Conservation (phyloP, 2,888 invertebrate species). For the Lasioglossum zephyrum region DNA sequence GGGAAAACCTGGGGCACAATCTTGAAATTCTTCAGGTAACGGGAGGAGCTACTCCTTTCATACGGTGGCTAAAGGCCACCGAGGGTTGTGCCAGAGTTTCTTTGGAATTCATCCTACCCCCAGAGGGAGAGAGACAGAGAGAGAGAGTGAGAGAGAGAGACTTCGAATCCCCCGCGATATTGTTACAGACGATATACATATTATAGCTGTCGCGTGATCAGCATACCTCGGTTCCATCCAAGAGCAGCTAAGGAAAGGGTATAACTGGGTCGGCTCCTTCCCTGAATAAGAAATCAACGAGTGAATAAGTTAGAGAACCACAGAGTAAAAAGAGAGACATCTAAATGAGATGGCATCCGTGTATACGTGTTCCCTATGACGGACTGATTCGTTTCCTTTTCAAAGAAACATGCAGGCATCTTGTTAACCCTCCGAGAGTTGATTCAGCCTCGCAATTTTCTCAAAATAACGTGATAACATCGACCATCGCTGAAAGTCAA, state of each 20-base stretch:
- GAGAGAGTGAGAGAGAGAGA: background rate
- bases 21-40: slow-evolving; percentile 63
- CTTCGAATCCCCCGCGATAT: slow-evolving; percentile 31
- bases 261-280: slow-evolving; percentile 25
- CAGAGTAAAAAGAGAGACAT: background rate
- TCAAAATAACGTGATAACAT: background rate
- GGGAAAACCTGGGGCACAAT: slow-evolving; percentile 53
- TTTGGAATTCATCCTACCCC: slow-evolving; percentile 44
- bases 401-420: background rate
- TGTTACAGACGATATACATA: slow-evolving; percentile 33
- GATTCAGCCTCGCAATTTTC: background rate
- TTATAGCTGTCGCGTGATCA: slow-evolving; percentile 23
- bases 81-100: slow-evolving; percentile 20
- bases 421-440: background rate
- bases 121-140: background rate
- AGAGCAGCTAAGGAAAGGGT: background rate
- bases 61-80: slow-evolving; percentile 17
- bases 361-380: background rate
- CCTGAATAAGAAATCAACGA: slow-evolving; percentile 38
- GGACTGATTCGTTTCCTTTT: background rate
- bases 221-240: background rate
- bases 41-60: slow-evolving; percentile 23
- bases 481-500: background rate
- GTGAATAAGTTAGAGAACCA: background rate
- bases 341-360: background rate